Evolutionary conservation across 2,113 vertebrate species (phyloP), one percentile per base, ranked within the genome.

Genomic region (Tenrec ecaudatus): DNA sequence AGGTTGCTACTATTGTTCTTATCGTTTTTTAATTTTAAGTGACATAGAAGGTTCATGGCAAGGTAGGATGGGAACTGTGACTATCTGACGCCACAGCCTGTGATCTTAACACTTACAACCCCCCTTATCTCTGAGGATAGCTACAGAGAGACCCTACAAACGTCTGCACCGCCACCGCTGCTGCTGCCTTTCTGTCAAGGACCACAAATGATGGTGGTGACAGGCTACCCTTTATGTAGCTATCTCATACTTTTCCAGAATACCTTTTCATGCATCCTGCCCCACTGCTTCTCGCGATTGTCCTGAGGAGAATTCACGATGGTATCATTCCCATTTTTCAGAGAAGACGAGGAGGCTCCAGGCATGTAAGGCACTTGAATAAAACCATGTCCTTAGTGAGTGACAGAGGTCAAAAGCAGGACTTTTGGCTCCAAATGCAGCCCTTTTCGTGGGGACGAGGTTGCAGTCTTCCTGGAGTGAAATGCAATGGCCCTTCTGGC

Each of bases 261-360:
- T n/a, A 40, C 8, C 16, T 58, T 77, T n/a, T 33, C 43, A 38
- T 11, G 27, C 53, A 78, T n/a, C 2, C 14, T 62, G 4, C 23
- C 16, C 25, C 47, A 3, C 11, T 20, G n/a, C 64, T 64, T 91
- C 69, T 93, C 17, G 83, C 17, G 6, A 60, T 15, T 14, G 23
- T 40, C 23, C 17, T 1, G 0, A 3, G 43, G 47, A 5, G n/a
- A 89, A 77, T 1, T 2, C 43, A 19, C 60, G 31, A 68, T 86
- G n/a, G 23, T 38, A 88, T 89, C 23, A 38, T 60, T 82, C 29
- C 58, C 33, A 82, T 84, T 82, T 68, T 87, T 33, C 66, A 87
- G 53, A 69, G 69, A 58, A 92, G 64, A 84, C 36, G 84, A 29
- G 14, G 36, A 80, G 23, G 11, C 12, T 87, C 12, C 53, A 14